Conservation (phyloP, 1,140 invertebrate species). For the Caenorhabditis remanei region DNA sequence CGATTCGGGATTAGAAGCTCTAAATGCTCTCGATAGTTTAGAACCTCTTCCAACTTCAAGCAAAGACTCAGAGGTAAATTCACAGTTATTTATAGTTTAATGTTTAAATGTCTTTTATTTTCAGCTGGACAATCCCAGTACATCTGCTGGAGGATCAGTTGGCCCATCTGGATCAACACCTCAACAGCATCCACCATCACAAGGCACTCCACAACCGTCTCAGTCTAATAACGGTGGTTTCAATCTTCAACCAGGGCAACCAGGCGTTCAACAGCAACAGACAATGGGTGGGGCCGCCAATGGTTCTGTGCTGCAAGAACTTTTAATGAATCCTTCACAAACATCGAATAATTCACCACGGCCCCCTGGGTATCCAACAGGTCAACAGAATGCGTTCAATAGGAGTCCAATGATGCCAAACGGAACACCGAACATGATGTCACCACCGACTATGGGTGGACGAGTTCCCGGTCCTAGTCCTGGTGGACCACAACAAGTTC, state of each 20-base stretch:
- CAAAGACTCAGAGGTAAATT: slow-evolving; percentile 45
- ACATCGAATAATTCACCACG: slow-evolving; percentile 42
- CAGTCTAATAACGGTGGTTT: slow-evolving; percentile 12
- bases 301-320: slow-evolving; percentile 50
- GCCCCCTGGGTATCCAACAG: slow-evolving; percentile 15
- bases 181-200: slow-evolving; percentile 9
- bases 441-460: slow-evolving; percentile 1
- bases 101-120: background rate
- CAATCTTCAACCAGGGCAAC: slow-evolving; percentile 31
- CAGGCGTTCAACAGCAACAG: slow-evolving; percentile 33
- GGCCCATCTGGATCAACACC: slow-evolving; percentile 31
- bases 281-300: background rate
- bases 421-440: slow-evolving; percentile 55
- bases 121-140: slow-evolving; percentile 19
- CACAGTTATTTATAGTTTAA: background rate
- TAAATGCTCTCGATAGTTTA: slow-evolving; percentile 55
- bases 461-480: slow-evolving; percentile 40
- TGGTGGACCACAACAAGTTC: slow-evolving; percentile 23
- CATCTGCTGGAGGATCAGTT: slow-evolving; percentile 39
- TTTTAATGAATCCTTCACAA: slow-evolving; percentile 60
- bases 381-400: slow-evolving; percentile 35
- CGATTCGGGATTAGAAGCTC: slow-evolving; percentile 49
- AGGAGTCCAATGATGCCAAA: slow-evolving; percentile 55
- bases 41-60: slow-evolving; percentile 56
- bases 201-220: slow-evolving; percentile 10